Evolutionary conservation across 37 sponge, comb jelly and placozoan genomes (phyloP), one percentile per base, ranked within the genome.

Genomic region (Cladorhizidae sp.): DNA sequence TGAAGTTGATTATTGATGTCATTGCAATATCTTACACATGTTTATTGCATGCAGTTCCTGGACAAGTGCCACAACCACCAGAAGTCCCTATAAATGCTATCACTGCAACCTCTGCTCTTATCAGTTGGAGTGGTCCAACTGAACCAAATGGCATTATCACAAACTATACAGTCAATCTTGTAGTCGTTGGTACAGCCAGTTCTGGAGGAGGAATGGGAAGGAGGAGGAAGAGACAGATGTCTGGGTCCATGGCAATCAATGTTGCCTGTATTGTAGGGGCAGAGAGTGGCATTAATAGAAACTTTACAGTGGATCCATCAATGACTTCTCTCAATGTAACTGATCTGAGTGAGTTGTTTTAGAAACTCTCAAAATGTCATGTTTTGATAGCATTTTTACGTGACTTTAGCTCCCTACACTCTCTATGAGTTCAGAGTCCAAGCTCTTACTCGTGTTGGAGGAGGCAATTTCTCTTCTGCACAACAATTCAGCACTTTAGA

Each of bases 341-440:
- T 38, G 35, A 76, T 58, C 68, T 85, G n/a, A 76, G 85, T 85
- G 17, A 77, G 85, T 43, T 7, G 3, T 6, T 59, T 5, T 28
- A 26, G 6, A 45, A 12, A 9, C 9, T 5, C 49, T 45, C 49
- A 12, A 45, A 45, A 45, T 45, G 5, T 45, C 49, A 45, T 45
- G 5, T 45, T 12, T 45, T 45, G 8, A 45, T 45, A 45, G 49
- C 49, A 32, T 54, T 31, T 12, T 32, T 72, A 26, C 25, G 8
- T 72, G 2, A 31, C 33, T 25, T 21, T 50, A 85, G 85, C 85
- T 58, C 63, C 85, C 0, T 70, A 57, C 61, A 77, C 78, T 41
- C 71, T 40, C 50, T 85, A 85, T 68, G 72, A 70, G 63, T 76
- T 42, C 40, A 43, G 59, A 54, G 78, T 77, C 67, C 68, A 49